phyloP scores from a whole-genome alignment of 2,888 invertebrate genomes.

The Andrena camellia region DNA sequence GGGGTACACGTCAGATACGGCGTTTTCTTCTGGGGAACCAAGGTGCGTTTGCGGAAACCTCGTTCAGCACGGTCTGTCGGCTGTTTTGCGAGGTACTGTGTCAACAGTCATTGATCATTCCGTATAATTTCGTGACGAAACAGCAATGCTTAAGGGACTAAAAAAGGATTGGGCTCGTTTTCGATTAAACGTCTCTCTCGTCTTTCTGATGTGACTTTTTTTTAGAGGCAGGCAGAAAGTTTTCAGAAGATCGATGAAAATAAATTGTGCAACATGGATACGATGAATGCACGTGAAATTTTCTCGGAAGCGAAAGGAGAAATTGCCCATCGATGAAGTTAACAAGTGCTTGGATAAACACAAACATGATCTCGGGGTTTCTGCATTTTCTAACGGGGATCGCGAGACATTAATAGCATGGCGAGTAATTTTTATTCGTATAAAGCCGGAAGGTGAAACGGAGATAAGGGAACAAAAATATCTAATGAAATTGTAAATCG shows the following conservation, averaged over 20 bases:
- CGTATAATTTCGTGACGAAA: too few relatives aligned
- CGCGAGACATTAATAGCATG: neutral
- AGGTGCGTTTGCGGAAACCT: too few relatives aligned
- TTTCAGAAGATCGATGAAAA: neutral
- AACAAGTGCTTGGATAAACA: neutral
- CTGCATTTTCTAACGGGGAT: neutral
- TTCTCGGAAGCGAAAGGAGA: constrained; percentile 2
- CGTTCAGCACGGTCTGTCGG: too few relatives aligned
- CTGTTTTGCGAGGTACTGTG: too few relatives aligned
- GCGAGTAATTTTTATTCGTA: constrained; percentile 25
- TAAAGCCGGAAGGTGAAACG: constrained; percentile 25
- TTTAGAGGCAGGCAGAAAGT: too few relatives aligned
- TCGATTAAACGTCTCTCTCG: neutral
- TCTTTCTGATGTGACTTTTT: too few relatives aligned
- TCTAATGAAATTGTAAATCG: constrained; percentile 52
- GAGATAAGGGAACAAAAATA: constrained; percentile 47
- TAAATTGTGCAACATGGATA: neutral
- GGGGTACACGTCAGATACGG: neutral
- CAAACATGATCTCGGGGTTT: neutral
- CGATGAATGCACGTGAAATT: neutral
- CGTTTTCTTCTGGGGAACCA: too few relatives aligned
- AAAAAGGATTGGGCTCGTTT: neutral
- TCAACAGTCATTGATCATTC: too few relatives aligned
- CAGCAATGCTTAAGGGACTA: too few relatives aligned
- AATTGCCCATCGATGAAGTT: neutral